Conservation (phyloP, 2,797 vertebrate genomes). For the Zalophus californianus region DNA sequence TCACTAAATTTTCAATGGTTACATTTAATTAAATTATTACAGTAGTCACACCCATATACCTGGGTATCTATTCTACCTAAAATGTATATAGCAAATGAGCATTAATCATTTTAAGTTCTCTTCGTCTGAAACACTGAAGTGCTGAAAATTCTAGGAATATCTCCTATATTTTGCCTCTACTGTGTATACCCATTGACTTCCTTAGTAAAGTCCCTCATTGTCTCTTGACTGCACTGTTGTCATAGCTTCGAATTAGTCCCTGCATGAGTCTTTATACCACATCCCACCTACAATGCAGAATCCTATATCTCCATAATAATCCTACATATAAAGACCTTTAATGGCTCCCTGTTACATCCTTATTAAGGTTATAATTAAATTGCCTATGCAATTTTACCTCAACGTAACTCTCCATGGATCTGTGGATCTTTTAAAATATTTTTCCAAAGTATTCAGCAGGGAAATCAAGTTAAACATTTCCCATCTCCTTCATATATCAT, state of each 20-base stretch:
- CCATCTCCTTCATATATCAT: neutral
- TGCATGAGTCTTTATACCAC: neutral
- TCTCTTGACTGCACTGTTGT: neutral
- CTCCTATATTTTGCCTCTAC: neutral
- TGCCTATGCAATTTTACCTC: neutral
- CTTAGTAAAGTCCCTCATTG: neutral
- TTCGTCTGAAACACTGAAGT: neutral
- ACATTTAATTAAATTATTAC: neutral
- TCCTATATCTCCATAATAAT: neutral
- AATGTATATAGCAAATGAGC: neutral
- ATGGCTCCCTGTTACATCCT: neutral
- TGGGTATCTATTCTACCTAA: neutral
- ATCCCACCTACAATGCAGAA: neutral
- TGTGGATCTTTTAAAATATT: neutral
- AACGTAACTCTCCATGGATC: neutral
- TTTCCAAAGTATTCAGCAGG: neutral
- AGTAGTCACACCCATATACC: neutral
- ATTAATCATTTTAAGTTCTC: neutral
- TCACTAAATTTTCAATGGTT: neutral
- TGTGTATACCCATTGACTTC: neutral
- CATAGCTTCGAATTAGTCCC: neutral
- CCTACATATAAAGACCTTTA: neutral
- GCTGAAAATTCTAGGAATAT: neutral
- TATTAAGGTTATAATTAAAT: neutral
- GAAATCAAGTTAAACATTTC: neutral